These are phyloP conservation scores for Myotis vivesi DNA, from an alignment of 2,797 vertebrate species.

Conservation along the genomic window DNA sequence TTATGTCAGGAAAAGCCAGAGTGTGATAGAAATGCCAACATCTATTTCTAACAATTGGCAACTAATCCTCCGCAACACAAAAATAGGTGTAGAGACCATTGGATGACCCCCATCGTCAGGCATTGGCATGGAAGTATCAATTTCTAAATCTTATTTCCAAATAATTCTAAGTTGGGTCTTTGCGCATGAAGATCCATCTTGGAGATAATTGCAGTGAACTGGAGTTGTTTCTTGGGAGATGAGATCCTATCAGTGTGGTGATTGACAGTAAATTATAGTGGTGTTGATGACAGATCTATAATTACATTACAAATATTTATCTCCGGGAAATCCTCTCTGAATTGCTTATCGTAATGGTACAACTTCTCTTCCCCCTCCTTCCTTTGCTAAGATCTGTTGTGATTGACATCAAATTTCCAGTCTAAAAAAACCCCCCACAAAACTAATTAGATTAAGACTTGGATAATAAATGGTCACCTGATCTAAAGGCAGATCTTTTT, in stretches of 20 bases:
- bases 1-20: not conserved
- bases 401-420: conserved; percentile 43
- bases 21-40: not conserved
- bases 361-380: conserved; percentile 34
- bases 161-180: conserved; percentile 16
- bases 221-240: conserved; percentile 59
- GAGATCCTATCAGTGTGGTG: conserved; percentile 62
- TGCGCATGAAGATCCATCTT: conserved; percentile 37
- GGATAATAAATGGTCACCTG: conserved; percentile 33
- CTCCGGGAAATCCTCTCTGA: conserved; percentile 59
- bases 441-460: conserved; percentile 52
- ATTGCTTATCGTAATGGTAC: conserved; percentile 16
- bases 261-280: conserved; percentile 77
- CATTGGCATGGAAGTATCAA: not conserved
- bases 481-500: not conserved
- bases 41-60: not conserved
- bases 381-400: conserved; percentile 31
- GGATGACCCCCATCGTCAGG: not conserved
- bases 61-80: not conserved
- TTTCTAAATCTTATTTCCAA: conserved; percentile 14
- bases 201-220: conserved; percentile 60
- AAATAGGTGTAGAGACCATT: not conserved
- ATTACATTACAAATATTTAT: conserved; percentile 80
- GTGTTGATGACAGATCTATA: conserved; percentile 73
- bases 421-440: not conserved